Evolutionary conservation across 2,888 invertebrate species (phyloP).

Genomic region (Leptothorax acervorum): DNA sequence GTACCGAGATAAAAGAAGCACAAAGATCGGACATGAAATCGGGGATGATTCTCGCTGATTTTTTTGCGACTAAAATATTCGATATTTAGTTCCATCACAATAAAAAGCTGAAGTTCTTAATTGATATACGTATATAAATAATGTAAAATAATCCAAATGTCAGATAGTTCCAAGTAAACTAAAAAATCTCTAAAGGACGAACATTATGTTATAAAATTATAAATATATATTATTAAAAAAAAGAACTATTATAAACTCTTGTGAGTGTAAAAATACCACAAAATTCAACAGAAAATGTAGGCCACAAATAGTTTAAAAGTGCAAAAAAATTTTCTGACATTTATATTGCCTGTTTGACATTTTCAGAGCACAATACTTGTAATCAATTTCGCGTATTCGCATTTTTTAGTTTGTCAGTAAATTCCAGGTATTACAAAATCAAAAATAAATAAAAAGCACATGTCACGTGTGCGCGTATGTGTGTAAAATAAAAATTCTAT

Average conservation of each 20-base stretch:
- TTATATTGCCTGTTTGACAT: neutral
- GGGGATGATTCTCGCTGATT: neutral
- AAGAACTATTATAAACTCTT: neutral
- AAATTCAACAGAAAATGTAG: neutral
- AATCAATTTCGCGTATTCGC: neutral
- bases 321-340: neutral
- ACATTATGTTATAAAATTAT: neutral
- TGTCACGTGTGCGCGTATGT: no score
- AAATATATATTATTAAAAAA: neutral
- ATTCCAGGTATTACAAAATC: neutral
- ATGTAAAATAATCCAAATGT: neutral
- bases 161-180: neutral
- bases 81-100: neutral
- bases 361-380: neutral
- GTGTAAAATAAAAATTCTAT: neutral
- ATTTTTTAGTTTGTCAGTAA: conserved; percentile 3
- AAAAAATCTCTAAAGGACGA: neutral
- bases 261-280: neutral
- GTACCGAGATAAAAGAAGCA: conserved; percentile 3
- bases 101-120: neutral
- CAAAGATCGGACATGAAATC: neutral
- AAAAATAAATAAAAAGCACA: neutral
- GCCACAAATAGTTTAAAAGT: neutral
- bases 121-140: neutral
- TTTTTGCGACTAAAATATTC: neutral